Evolutionary conservation across 2,113 vertebrate species (phyloP), one percentile per base, ranked within the genome.

Genomic region (Pachypanchax playfairii): DNA sequence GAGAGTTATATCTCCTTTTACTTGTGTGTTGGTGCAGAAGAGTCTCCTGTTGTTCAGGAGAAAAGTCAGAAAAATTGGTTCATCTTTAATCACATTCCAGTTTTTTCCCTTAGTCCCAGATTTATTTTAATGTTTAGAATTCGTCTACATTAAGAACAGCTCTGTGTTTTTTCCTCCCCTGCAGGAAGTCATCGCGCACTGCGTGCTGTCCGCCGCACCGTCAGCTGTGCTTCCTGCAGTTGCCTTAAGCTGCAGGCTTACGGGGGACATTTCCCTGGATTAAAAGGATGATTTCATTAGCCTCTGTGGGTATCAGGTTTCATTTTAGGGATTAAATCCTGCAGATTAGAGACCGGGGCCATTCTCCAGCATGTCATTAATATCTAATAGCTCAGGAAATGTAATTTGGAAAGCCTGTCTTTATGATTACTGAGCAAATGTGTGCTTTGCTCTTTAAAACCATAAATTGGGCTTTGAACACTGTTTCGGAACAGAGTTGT

Each of bases 241-340:
- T 84, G 79, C 63, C 46, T 62, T 85, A 89, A 89, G 88, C 88
- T 77, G 59, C 17, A 24, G 79, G 79, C 78, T 91, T 86, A 86
- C 46, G 36, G 50, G 68, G 79, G 78, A 84, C 86, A 89, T 88
- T 85, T 86, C 85, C 82, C 80, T 76, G 89, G 88, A 91, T 91
- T 90, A 90, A 87, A 91, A 83, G 74, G 77, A 88, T 91, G 89
- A 91, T 91, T 91, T 91, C 85, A 92, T 93, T 93, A 92, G 85
- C 75, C 79, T 89, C 85, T 62, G 80, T 67, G 80, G 90, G 88
- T 89, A 85, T 90, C 89, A 84, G 85, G 89, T 92, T 91, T 91
- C 83, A 90, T 90, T 90, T 89, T 69, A 67, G 82, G 91, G 86
- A 89, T 91, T 92, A 91, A 88, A 87, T 92, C 84, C 82, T 72